A percentile compares a stretch with the other conserved stretches of the same genome.
These are phyloP conservation scores for Papilio xuthus DNA, from an alignment of 1,140 invertebrate genomes.

Conservation along the genomic window DNA sequence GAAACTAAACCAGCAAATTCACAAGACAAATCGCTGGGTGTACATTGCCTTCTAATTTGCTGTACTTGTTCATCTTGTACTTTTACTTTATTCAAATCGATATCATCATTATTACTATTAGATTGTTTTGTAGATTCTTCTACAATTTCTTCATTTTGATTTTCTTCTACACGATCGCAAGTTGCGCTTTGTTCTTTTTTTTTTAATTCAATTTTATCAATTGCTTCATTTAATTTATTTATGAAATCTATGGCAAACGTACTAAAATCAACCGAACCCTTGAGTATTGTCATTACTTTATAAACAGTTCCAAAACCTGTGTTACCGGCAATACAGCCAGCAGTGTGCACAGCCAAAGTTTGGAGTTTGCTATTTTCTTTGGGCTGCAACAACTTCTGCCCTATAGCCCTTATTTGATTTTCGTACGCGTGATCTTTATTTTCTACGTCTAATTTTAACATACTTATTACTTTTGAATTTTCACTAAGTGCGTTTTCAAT, in stretches of 20 bases:
- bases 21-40: neutral
- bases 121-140: neutral
- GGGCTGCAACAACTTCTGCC: neutral
- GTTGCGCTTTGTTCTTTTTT: neutral
- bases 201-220: neutral
- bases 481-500: constrained; percentile 8
- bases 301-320: constrained; percentile 8
- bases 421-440: constrained; percentile 25
- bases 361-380: constrained; percentile 1
- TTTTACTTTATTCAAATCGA: constrained; percentile 3
- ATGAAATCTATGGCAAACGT: neutral
- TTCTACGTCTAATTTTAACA: constrained; percentile 10
- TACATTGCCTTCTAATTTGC: neutral
- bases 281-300: constrained; percentile 3
- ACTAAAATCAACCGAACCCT: constrained; percentile 18
- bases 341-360: neutral
- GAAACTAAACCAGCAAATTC: neutral
- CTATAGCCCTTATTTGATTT: constrained; percentile 29
- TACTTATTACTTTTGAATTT: constrained; percentile 9
- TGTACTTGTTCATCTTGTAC: constrained; percentile 1
- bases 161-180: neutral
- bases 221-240: neutral
- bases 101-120: neutral
- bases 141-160: neutral
- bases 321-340: neutral